Percentiles rank a stretch among this genome's conserved stretches.
Conservation (phyloP, 2,888 invertebrate species). For the Xestia ashworthii region DNA sequence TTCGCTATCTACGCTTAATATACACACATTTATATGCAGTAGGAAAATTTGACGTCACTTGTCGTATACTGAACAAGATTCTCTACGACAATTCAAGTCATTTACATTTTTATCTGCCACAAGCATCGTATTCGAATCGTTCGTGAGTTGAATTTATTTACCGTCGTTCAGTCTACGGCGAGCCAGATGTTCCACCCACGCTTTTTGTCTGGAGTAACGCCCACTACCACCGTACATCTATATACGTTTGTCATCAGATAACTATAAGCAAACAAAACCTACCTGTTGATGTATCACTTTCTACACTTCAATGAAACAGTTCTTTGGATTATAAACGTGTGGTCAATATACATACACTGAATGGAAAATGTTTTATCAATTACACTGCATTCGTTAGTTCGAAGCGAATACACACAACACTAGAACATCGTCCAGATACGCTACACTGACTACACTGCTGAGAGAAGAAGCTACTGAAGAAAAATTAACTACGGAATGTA, state of each 20-base stretch:
- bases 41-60: slow-evolving; percentile 22
- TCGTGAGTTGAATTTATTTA: slow-evolving; percentile 77
- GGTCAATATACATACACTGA: slow-evolving; percentile 56
- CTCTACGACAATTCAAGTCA: slow-evolving; percentile 28
- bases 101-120: slow-evolving; percentile 53
- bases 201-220: slow-evolving; percentile 85
- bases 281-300: slow-evolving; percentile 83
- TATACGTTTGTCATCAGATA: slow-evolving; percentile 71
- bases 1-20: neutral
- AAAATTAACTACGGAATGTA: slow-evolving; percentile 69
- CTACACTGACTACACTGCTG: slow-evolving; percentile 48
- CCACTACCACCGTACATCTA: slow-evolving; percentile 76
- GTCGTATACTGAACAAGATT: slow-evolving; percentile 8
- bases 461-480: slow-evolving; percentile 67
- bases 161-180: slow-evolving; percentile 75
- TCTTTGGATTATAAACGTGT: slow-evolving; percentile 53
- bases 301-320: slow-evolving; percentile 68
- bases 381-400: slow-evolving; percentile 44
- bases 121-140: slow-evolving; percentile 48
- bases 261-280: slow-evolving; percentile 75
- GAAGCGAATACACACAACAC: slow-evolving; percentile 38
- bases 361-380: slow-evolving; percentile 57
- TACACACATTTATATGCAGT: slow-evolving; percentile 3
- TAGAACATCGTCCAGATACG: slow-evolving; percentile 40
- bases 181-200: slow-evolving; percentile 83